Evolutionary conservation across 2,113 vertebrate species (phyloP), one percentile per base, ranked within the genome.

Genomic region (Pionites leucogaster): DNA sequence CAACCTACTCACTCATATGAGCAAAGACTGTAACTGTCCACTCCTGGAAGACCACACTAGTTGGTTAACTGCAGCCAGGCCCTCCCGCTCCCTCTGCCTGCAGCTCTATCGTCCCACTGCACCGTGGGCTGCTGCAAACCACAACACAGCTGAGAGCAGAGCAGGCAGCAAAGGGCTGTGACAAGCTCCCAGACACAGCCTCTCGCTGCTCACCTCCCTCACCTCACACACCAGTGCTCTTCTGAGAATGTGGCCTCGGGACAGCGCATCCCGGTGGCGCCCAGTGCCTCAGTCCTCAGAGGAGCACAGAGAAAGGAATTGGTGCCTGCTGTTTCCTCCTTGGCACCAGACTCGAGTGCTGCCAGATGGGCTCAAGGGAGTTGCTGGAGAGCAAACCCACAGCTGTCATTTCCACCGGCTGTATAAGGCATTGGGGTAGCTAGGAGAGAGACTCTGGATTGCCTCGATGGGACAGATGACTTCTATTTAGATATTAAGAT

Each of bases 401-500:
- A 69, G 63, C 53, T 83, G 31, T 44, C n/a, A 5, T 70, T 80
- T 72, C 63, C 37, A 69, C 44, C 62, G 67, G 31, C 67, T 74
- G 63, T 52, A 11, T 62, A 77, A 88, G 59, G 75, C 17, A 1
- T 44, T 77, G 46, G n/a, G 86, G 59, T 95, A 94, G 86, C 91
- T 59, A 37, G 49, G 68, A 94, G 67, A 94, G 59, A 86, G 77
- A 53, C 31, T 62, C 79, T 86, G 86, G 59, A 59, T 92, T 77
- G 82, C 72, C 60, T 46, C 70, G 44, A 68, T 78, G n/a, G 68
- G 49, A n/a, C 79, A 92, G 76, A 92, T 77, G 44, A 82, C 44
- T 93, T 86, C 76, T 88, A 81, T 95, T 96, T 94, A 63, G 44
- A 41, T 83, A 88, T 74, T 86, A 90, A 0, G 1, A 92, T 93